These are phyloP conservation scores for Xanthorhoe designata DNA, from an alignment of 2,888 invertebrate genomes.

Conservation along the genomic window DNA sequence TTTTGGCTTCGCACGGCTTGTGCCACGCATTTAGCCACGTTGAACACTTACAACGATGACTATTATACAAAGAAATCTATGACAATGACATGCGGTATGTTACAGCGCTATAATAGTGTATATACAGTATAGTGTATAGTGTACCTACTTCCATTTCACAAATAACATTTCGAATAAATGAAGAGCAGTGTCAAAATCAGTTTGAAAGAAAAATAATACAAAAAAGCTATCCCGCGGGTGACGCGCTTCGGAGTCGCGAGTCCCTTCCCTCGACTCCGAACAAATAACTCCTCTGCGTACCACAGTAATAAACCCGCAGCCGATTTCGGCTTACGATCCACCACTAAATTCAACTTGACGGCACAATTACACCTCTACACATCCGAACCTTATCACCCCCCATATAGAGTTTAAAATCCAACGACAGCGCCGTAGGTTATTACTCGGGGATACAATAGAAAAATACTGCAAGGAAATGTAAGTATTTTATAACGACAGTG, in stretches of 20 bases:
- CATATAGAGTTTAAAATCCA: not conserved
- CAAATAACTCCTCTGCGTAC: constrained; percentile 31
- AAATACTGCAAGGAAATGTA: constrained; percentile 40
- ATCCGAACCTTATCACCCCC: constrained; percentile 7
- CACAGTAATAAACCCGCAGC: constrained; percentile 36
- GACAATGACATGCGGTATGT: not conserved
- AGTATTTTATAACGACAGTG: constrained; percentile 37
- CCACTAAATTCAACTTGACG: constrained; percentile 41
- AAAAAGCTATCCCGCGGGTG: constrained; percentile 3
- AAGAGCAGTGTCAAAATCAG: not conserved
- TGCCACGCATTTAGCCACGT: too few relatives aligned
- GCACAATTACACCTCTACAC: constrained; percentile 8
- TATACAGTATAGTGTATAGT: too few relatives aligned
- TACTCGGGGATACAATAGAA: constrained; percentile 40
- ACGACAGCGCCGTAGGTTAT: constrained; percentile 21
- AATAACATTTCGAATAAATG: constrained; percentile 7
- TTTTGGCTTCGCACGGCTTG: too few relatives aligned
- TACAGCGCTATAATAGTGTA: too few relatives aligned
- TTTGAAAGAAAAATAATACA: constrained; percentile 9
- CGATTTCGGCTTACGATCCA: constrained; percentile 40
- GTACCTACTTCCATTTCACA: not conserved
- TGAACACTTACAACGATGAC: not conserved
- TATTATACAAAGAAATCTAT: not conserved
- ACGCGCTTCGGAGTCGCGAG: not conserved
- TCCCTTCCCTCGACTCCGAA: not conserved